These are phyloP conservation scores for Pheosia gnoma DNA, from an alignment of 2,888 invertebrate species.

Conservation along the genomic window DNA sequence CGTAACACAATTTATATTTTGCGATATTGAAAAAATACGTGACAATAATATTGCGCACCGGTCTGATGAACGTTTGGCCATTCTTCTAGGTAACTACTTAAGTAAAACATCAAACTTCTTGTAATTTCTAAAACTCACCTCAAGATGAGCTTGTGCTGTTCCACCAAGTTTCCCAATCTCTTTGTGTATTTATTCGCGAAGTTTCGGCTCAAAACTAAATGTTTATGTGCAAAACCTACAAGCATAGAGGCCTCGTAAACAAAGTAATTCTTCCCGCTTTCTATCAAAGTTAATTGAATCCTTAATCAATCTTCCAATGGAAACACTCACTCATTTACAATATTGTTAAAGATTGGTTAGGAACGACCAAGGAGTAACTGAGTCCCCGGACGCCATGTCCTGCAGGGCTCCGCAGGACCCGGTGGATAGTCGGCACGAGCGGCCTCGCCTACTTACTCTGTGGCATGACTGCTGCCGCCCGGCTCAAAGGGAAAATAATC, in stretches of 20 bases:
- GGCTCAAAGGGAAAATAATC: no score
- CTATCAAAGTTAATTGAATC: no score
- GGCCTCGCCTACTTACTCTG: no score
- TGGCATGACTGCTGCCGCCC: no score
- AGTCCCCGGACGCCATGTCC: no score
- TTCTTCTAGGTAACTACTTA: not conserved
- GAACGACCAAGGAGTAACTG: no score
- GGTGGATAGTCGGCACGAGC: no score
- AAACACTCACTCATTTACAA: no score
- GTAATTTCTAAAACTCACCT: slow-evolving; percentile 46
- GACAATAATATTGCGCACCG: not conserved
- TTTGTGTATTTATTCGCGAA: slow-evolving; percentile 52
- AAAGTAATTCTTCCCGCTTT: not conserved
- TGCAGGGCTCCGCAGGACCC: no score
- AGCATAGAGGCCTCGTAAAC: not conserved
- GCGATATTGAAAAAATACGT: not conserved
- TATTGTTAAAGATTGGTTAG: no score
- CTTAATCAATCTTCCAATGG: no score
- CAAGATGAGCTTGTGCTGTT: slow-evolving; percentile 66
- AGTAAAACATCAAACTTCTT: not conserved
- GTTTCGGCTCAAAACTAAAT: slow-evolving; percentile 44
- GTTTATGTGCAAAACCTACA: slow-evolving; percentile 39
- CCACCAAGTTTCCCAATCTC: slow-evolving; percentile 58
- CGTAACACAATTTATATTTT: slow-evolving; percentile 1
- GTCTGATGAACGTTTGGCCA: not conserved